Percentiles rank a stretch among this genome's conserved stretches.
Conservation (phyloP, 2,113 vertebrate species). For the Chamaetylas fuelleborni region DNA sequence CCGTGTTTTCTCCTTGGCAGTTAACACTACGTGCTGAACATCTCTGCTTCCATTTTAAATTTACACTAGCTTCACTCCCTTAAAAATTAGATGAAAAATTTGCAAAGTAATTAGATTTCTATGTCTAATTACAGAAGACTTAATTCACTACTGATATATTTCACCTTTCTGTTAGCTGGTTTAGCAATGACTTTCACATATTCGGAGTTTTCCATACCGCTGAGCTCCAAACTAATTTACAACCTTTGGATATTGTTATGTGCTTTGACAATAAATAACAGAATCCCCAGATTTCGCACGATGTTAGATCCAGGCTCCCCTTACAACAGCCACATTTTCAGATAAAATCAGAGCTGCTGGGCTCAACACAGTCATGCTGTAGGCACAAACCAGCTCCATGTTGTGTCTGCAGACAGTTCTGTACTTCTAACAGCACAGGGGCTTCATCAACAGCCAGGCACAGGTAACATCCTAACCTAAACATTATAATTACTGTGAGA, state of each 20-base stretch:
- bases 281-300: not conserved
- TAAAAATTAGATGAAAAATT: slow-evolving; percentile 34
- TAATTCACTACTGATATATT: slow-evolving; percentile 24
- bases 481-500: not conserved
- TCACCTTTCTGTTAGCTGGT: slow-evolving; percentile 18
- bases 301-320: not conserved
- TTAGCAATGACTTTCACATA: slow-evolving; percentile 10
- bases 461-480: not conserved
- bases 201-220: not conserved
- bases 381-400: not conserved
- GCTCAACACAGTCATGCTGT: not conserved
- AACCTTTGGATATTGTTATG: not conserved
- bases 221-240: slow-evolving; percentile 24
- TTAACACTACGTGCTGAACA: slow-evolving; percentile 33
- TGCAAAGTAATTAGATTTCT: slow-evolving; percentile 55
- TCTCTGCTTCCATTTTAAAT: slow-evolving; percentile 23
- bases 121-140: slow-evolving; percentile 20
- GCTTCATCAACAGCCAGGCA: not conserved
- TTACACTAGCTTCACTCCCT: not conserved
- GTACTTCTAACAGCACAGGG: not conserved
- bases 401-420: rapidly evolving
- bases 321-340: not conserved
- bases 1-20: slow-evolving; percentile 42
- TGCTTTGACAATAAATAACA: not conserved
- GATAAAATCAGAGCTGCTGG: not conserved